phyloP scores from a whole-genome alignment of 2,797 vertebrate species.

The Echiichthys vipera region DNA sequence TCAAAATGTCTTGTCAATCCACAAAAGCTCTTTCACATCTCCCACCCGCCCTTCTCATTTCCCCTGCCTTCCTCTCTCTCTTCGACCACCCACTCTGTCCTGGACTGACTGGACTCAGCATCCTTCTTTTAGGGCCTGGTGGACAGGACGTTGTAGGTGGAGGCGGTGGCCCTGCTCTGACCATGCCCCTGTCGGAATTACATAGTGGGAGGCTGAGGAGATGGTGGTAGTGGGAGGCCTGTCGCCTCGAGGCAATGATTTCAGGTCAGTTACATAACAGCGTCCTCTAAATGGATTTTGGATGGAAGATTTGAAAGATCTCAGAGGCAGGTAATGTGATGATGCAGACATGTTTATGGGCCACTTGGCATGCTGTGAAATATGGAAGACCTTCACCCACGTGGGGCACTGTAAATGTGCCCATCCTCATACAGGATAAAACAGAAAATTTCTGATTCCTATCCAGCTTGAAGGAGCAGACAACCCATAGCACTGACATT shows the following conservation, averaged over 20 bases:
- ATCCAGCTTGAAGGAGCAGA: neutral
- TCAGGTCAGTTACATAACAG: conserved; percentile 37
- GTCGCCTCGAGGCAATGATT: conserved; percentile 31
- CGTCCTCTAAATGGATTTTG: conserved; percentile 18
- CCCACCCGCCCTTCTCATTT: neutral
- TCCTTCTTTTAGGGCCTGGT: neutral
- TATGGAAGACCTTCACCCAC: conserved; percentile 28
- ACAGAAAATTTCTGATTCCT: neutral
- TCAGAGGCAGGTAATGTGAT: conserved; percentile 24
- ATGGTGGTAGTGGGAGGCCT: conserved; percentile 38
- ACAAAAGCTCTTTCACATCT: conserved; percentile 1
- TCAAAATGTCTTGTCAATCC: conserved; percentile 37
- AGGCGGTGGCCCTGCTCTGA: conserved; percentile 22
- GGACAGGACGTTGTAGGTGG: conserved; percentile 32
- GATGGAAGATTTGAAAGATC: conserved; percentile 23
- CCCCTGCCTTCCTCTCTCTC: neutral
- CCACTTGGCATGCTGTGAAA: conserved; percentile 1
- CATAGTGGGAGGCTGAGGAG: conserved; percentile 29
- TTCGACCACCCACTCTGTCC: conserved; percentile 33
- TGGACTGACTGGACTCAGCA: conserved; percentile 20
- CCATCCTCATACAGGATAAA: conserved; percentile 18
- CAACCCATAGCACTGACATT: too few relatives aligned
- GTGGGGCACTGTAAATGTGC: neutral
- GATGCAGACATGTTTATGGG: conserved; percentile 20
- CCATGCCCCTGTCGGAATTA: conserved; percentile 12